Evolutionary conservation across 2,888 invertebrate genomes (phyloP), one percentile per base, ranked within the genome.

Genomic region (Mythimna ferrago): DNA sequence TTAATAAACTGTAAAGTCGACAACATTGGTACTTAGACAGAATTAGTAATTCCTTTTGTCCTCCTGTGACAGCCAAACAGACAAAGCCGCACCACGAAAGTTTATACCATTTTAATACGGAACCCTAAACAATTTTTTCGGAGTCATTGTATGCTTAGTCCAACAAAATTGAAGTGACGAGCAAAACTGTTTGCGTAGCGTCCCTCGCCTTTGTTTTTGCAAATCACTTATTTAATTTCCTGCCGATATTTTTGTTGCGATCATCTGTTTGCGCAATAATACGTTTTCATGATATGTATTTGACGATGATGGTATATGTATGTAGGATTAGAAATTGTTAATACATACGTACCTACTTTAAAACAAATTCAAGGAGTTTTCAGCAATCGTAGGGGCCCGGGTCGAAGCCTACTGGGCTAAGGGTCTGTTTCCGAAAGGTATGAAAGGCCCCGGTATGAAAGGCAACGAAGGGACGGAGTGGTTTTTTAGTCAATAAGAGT

Each of bases 211-310:
- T 62, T 65, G 48, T 68, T 82, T 71, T 56, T 71, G 82, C 84
- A 74, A 81, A 76, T 83, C 81, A 82, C 26, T 70, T 66, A 66
- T 69, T 80, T 66, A 70, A 83, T 82, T 83, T 82, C 82, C 77
- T 83, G 77, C 68, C 41, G 57, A 78, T 63, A 53, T 81, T 82
- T 78, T 73, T 51, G 75, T 26, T 67, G 57, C 53, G 57, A 62
- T 70, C 61, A 68, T 71, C 60, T 21, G 48, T 48, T 64, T 81
- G 32, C 56, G 71, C 68, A n/a, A n/a, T 53, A 56, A 68, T 71
- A 81, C 14, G 16, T 71, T 21, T 71, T 58, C 57, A 77, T 54
- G 62, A 10, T 32, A 26, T 26, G 26, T 26, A 21, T 58, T 62
- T 76, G 19, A 38, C 4, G 19, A 7, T 5, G 9, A 56, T 35